phyloP scores from a whole-genome alignment of 2,888 invertebrate genomes.

The Mesochorus sp. region DNA sequence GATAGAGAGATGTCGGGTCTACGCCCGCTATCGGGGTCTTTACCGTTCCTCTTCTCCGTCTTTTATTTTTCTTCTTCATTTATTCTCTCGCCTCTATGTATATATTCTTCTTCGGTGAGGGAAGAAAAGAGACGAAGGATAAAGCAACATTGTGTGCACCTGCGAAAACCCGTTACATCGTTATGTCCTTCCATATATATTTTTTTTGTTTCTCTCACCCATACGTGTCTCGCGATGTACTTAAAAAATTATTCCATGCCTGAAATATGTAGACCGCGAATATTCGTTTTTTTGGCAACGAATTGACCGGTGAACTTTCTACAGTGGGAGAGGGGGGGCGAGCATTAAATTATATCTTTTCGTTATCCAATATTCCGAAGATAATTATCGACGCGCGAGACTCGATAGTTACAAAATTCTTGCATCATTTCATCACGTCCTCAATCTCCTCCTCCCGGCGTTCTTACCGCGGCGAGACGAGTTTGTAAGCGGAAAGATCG shows the following conservation, averaged over 20 bases:
- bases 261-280: too few species aligned
- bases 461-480: slow-evolving; percentile 14
- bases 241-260: slow-evolving; percentile 3
- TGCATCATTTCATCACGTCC: too few species aligned
- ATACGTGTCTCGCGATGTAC: slow-evolving; percentile 27
- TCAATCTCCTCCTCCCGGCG: slow-evolving; percentile 5
- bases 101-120: slow-evolving; percentile 3
- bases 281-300: too few species aligned
- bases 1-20: slow-evolving; percentile 60
- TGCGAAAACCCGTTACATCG: slow-evolving; percentile 52
- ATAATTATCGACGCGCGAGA: too few species aligned
- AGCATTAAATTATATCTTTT: too few species aligned
- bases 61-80: slow-evolving; percentile 43
- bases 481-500: slow-evolving; percentile 46
- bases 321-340: too few species aligned
- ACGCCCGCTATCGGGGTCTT: slow-evolving; percentile 71
- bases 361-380: too few species aligned
- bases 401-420: too few species aligned
- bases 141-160: slow-evolving; percentile 43
- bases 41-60: slow-evolving; percentile 59
- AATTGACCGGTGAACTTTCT: too few species aligned
- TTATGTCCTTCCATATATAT: neutral
- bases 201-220: slow-evolving; percentile 16
- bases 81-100: slow-evolving; percentile 43
- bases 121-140: slow-evolving; percentile 24